Conservation (phyloP, 2,113 vertebrate genomes). For the Aythya baeri region DNA sequence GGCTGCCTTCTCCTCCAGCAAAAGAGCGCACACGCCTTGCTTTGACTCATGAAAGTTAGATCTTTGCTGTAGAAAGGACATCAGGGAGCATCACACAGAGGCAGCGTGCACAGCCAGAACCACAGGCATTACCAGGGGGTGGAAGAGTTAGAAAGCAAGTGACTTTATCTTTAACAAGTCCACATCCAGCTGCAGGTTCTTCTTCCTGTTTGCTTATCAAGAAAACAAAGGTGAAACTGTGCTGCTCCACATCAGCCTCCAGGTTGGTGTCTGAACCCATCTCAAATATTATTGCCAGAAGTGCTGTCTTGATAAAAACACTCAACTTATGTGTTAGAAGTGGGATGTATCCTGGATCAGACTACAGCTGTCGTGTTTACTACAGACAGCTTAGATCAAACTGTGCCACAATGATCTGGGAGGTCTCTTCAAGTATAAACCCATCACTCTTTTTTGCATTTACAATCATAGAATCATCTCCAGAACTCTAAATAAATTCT, state of each 20-base stretch:
- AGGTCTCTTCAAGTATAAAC: neutral
- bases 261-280: neutral
- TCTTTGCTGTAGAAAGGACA: neutral
- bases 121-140: neutral
- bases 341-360: accelerated
- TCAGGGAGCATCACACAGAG: accelerated
- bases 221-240: neutral
- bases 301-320: neutral
- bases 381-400: neutral
- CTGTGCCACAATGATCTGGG: neutral
- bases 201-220: neutral
- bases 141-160: neutral
- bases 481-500: neutral
- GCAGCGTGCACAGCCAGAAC: neutral
- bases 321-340: neutral
- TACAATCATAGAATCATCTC: neutral
- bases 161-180: neutral
- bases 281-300: neutral
- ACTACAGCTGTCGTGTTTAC: neutral
- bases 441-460: neutral
- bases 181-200: accelerated
- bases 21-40: neutral
- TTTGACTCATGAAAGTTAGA: neutral
- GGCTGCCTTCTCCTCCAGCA: neutral
- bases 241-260: neutral